Base-by-base conservation (phyloP, 2,113 vertebrate genomes). In the Parotia lawesii region DNA sequence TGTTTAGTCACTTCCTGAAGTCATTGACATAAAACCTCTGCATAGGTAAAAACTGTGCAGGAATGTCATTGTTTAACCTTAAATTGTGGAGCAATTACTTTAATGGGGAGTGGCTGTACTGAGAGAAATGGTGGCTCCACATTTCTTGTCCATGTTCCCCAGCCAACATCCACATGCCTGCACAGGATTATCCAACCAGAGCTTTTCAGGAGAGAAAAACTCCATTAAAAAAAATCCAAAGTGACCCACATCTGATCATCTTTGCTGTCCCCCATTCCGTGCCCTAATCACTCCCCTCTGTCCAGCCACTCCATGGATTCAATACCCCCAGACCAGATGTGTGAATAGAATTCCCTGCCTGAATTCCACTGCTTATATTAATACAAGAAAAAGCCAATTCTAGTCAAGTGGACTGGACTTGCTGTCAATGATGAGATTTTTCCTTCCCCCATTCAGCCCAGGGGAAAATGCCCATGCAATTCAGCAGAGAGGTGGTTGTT, bases 271-370 rank as follows among this genome's bases (percentile, higher is more conserved):
- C 29, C 40, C 12, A 10, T 56, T 66, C 38, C 27, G 35, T 47
- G 69, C 56, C 44, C 40, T 22, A 27, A 15, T 15, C 67, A 29
- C 17, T 69, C 28, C 37, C 31, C 29, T 65, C 61, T 69, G n/a
- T 10, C 58, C 62, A 51, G 12, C 31, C 6, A 2, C 13, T 50
- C 69, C 38, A 12, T 1, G 2, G 25, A 37, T 60, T 45, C 61
- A 48, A 45, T 1, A 33, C 4, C 23, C 54, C 4, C 0, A 2
- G 29, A 18, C 3, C 60, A 74, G 50, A 50, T 38, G 17, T 6
- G 20, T 35, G 31, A 35, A 24, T 0, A 33, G 15, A 47, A 16
- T 28, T 47, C 57, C 69, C 28, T 54, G 33, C 35, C 53, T 23
- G 45, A 69, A 37, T 28, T 25, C 60, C 51, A 35, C 29, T 27